Evolutionary conservation across 1,140 invertebrate genomes (phyloP).

Genomic region (Augochlora pura): DNA sequence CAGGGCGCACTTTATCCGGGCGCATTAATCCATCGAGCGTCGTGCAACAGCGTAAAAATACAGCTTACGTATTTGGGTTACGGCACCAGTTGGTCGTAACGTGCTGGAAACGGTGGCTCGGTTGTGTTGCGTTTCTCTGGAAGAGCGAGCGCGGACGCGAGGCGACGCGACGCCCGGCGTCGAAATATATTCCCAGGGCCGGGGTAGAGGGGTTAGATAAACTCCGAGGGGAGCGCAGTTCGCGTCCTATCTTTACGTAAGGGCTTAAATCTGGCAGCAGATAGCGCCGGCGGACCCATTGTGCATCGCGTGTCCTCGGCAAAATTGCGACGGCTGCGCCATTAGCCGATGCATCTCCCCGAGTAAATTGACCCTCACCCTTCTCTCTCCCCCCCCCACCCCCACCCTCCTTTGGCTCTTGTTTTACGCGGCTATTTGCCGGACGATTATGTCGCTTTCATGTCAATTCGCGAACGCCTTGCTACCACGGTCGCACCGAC

Average conservation of each 20-base stretch:
- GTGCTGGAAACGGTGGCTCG: neutral
- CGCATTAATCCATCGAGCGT: neutral
- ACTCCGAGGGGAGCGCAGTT: neutral
- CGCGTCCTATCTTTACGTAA: conserved; percentile 39
- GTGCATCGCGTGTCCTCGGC: conserved; percentile 45
- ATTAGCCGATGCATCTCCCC: conserved; percentile 63
- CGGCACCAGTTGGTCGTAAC: neutral
- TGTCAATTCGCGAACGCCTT: conserved; percentile 41
- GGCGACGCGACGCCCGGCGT: too few relatives aligned
- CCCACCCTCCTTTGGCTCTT: neutral
- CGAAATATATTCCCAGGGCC: neutral
- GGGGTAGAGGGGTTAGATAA: conserved; percentile 40
- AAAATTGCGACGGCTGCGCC: conserved; percentile 65
- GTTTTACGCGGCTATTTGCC: conserved; percentile 71
- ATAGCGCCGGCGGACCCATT: conserved; percentile 31
- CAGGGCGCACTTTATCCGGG: too few relatives aligned
- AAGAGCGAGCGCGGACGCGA: too few relatives aligned
- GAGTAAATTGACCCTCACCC: conserved; percentile 62
- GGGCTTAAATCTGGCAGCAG: conserved; percentile 57
- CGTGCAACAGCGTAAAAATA: neutral
- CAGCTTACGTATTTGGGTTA: neutral
- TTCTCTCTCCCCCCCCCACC: neutral
- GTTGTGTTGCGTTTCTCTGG: too few relatives aligned
- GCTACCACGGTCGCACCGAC: neutral
- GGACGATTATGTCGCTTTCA: conserved; percentile 69